Evolutionary conservation across 2,888 invertebrate species (phyloP), one percentile per base, ranked within the genome.

Genomic region (Tenthredo mesomela): DNA sequence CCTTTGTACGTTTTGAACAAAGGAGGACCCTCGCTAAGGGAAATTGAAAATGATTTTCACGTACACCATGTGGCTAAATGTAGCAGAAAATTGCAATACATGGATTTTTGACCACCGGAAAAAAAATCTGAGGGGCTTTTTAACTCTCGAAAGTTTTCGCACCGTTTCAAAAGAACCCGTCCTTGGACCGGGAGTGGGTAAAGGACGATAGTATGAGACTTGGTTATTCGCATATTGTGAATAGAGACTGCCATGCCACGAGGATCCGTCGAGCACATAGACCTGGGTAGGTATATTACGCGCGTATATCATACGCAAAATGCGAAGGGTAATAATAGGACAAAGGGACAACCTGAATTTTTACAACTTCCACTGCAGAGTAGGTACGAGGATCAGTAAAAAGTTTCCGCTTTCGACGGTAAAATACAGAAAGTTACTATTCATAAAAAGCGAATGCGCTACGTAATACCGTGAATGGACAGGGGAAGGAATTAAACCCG

Each of bases 281-380:
- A 77, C 29, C 21, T 10, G 18, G 29, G 40, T 33, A 4, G 78
- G 54, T 61, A 61, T 61, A 40, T 80, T 40, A 80, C 18, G 33
- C 54, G 77, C 58, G 40, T 58, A 61, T 80, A 37, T n/a, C 58
- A 40, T 58, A 37, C 61, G 80, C 33, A 78, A 78, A 61, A 80
- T 61, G 21, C 80, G 61, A 61, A 40, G 61, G 67, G 82, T 43
- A 84, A 85, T 77, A 84, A 78, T 78, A 80, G 73, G 61, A 80
- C 70, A 65, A 84, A 84, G 86, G 87, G 87, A 89, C 87, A 89
- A 89, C 87, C 73, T 86, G 86, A 88, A 89, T 87, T 89, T 89
- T 89, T 87, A 88, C 88, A 86, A 87, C 86, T 71, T 85, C 75
- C 87, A 86, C 86, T 40, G 50, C 1, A 50, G 50, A 47, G 50